Evolutionary conservation across 2,113 vertebrate genomes (phyloP).

Genomic region (Prionailurus bengalensis): DNA sequence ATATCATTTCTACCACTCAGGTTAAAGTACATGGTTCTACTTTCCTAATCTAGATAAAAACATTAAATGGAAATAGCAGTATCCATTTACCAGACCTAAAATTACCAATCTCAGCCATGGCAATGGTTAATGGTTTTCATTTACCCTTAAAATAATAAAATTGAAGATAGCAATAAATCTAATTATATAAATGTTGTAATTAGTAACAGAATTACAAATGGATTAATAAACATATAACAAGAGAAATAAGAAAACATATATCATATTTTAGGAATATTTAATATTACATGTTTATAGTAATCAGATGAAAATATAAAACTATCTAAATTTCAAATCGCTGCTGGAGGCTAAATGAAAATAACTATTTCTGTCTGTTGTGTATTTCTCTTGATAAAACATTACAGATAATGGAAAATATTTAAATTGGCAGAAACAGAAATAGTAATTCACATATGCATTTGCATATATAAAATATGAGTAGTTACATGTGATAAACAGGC

Average conservation of each 20-base stretch:
- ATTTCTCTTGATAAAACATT: not conserved
- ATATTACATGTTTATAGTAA: not conserved
- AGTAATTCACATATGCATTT: not conserved
- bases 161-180: not conserved
- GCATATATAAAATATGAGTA: not conserved
- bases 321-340: not conserved
- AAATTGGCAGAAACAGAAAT: not conserved
- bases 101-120: not conserved
- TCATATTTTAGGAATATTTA: slow-evolving; percentile 7
- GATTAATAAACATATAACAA: not conserved
- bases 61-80: not conserved
- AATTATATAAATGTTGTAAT: not conserved
- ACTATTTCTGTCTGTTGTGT: not conserved
- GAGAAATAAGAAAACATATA: not conserved
- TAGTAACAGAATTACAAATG: not conserved
- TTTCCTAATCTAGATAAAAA: not conserved
- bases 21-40: not conserved
- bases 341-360: not conserved
- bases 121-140: not conserved
- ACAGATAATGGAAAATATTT: not conserved
- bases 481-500: not conserved
- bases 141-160: not conserved
- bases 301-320: slow-evolving; percentile 5
- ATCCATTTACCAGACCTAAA: not conserved
- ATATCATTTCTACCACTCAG: not conserved